Conservation (phyloP, 2,797 vertebrate species). For the Podarcis lilfordi region DNA sequence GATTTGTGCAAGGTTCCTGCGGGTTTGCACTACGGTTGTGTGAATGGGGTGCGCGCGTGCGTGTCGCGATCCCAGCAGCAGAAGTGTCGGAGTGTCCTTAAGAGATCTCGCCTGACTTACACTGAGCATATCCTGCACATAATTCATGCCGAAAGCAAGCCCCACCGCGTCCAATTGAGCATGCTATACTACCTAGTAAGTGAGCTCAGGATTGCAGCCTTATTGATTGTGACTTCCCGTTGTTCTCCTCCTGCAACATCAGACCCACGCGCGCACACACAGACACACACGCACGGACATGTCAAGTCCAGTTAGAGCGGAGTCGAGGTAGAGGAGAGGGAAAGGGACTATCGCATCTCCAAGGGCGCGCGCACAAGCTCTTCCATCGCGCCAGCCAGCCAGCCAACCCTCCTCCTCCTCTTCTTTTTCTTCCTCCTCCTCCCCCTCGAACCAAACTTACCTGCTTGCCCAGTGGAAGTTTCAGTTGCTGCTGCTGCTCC, state of each 20-base stretch:
- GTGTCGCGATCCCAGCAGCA: not conserved
- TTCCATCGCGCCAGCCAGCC: not conserved
- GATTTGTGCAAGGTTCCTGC: not conserved
- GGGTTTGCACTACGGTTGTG: not conserved
- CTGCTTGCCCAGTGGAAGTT: slow-evolving; percentile 55
- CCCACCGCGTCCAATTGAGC: not conserved
- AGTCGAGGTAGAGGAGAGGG: not conserved
- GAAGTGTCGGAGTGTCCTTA: not conserved
- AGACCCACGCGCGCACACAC: no score
- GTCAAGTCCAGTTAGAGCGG: no score
- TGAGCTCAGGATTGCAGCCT: no score
- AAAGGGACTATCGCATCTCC: not conserved
- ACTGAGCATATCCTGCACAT: not conserved
- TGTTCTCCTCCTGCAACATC: no score
- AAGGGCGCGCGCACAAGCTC: not conserved
- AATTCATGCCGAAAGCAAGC: not conserved
- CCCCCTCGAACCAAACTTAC: slow-evolving; percentile 46
- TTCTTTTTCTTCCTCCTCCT: not conserved
- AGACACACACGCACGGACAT: no score
- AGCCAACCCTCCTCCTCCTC: not conserved
- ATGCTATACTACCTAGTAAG: no score
- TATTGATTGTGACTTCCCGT: no score
- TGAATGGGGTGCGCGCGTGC: no score
- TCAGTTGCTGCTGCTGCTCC: slow-evolving; percentile 34
- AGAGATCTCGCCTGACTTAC: no score